Base-by-base conservation (phyloP, 2,888 invertebrate species). In the Torymus aiolomorphi region DNA sequence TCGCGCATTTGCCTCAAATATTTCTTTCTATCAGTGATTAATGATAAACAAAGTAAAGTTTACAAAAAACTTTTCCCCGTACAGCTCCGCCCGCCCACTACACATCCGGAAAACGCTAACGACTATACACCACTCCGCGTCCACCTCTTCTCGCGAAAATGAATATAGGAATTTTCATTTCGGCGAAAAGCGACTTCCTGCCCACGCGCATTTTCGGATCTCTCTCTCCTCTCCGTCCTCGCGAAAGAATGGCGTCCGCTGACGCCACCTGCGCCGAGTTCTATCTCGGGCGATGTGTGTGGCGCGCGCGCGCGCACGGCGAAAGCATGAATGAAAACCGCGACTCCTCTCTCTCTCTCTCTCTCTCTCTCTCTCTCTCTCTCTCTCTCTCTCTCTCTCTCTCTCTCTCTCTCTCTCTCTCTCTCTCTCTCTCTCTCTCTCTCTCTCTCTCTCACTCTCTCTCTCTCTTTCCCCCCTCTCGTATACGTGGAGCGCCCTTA, bases 301-400 rank as follows among this genome's bases (percentile, higher is more conserved):
- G 4, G 31, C 31, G 31, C 31, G 31, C 8, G 8, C 8, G 31
- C 31, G 31, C 31, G 31, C 31, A 8, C 31, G 31, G 31, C 72
- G 84, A 87, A 88, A 87, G 84, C 87, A 88, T 88, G 88, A 88
- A 88, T 88, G 88, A 88, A 87, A 87, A 84, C 84, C 84, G 84
- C 66, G 66, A 63, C 42, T 73, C 76, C 54, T 8, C 51, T 49
- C 49, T 61, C 49, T 61, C 67, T n/a, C 10, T n/a, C 52, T 12
- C 71, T 63, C 20, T 70, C 51, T 24, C 14, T n/a, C 16, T 24
- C 20, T 14, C 67, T n/a, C 16, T n/a, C 49, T 61, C 67, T n/a
- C 10, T n/a, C 52, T 12, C 71, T 63, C 20, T 70, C 51, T n/a
- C 14, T n/a, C 16, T 24, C 20, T 14, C 67, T n/a, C 16, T n/a